Evolutionary conservation across 2,113 vertebrate species (phyloP).

Genomic region (Nicator chloris): DNA sequence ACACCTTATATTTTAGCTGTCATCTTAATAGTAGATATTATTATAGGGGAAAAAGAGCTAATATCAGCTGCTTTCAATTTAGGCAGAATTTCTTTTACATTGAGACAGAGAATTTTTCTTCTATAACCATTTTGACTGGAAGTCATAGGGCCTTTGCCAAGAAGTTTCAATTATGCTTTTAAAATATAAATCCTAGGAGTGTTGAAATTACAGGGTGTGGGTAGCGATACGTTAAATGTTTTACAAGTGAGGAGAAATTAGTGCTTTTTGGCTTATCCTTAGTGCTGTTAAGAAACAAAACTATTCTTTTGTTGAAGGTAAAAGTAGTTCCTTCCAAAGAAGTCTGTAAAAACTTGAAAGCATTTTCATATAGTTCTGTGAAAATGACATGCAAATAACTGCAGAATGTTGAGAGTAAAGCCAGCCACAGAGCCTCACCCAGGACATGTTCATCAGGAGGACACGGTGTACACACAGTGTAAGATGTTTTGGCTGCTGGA

Average conservation of each 20-base stretch:
- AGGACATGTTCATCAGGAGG: neutral
- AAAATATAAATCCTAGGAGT: slow-evolving; percentile 62
- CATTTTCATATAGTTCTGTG: neutral
- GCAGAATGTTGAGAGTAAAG: neutral
- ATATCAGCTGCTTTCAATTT: slow-evolving; percentile 59
- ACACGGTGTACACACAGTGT: neutral
- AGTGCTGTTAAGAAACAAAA: slow-evolving; percentile 40
- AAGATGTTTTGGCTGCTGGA: slow-evolving; percentile 4
- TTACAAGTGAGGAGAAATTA: slow-evolving; percentile 61
- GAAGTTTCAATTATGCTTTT: slow-evolving; percentile 61
- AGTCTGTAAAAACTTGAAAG: slow-evolving; percentile 22
- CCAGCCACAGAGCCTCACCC: slow-evolving; percentile 21
- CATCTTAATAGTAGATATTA: slow-evolving; percentile 27
- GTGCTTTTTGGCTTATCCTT: slow-evolving; percentile 45
- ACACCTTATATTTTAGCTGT: slow-evolving; percentile 37
- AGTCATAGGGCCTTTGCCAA: slow-evolving; percentile 27
- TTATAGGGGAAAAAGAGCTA: slow-evolving; percentile 43
- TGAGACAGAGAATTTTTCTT: slow-evolving; percentile 25
- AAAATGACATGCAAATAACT: slow-evolving; percentile 7
- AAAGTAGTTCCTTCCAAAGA: slow-evolving; percentile 11
- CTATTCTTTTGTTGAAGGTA: slow-evolving; percentile 31
- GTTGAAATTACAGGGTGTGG: slow-evolving; percentile 61
- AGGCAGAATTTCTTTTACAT: slow-evolving; percentile 14
- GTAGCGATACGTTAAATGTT: slow-evolving; percentile 62
- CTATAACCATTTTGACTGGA: slow-evolving; percentile 43